These are phyloP conservation scores for Mythimna albipuncta DNA, from an alignment of 2,888 invertebrate species.

Conservation along the genomic window DNA sequence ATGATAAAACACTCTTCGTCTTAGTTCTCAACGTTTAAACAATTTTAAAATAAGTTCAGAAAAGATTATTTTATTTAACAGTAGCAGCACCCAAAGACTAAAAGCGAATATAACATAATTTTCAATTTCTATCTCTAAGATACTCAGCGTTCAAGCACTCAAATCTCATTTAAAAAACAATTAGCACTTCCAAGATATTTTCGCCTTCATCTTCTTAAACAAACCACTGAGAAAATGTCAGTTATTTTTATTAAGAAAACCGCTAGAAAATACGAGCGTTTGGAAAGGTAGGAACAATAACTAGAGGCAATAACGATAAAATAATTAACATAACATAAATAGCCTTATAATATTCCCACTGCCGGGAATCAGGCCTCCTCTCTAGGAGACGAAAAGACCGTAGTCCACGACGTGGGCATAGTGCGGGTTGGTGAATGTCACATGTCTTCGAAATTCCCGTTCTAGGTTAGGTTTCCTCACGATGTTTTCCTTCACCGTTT, in stretches of 20 bases:
- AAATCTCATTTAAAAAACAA: slow-evolving; percentile 14
- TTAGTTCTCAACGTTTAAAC: not conserved
- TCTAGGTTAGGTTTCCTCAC: too few relatives aligned
- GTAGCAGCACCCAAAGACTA: not conserved
- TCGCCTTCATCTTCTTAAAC: not conserved
- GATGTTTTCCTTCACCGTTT: too few relatives aligned
- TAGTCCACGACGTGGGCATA: too few relatives aligned
- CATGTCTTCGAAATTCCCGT: too few relatives aligned
- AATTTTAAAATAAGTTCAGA: not conserved
- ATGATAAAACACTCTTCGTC: not conserved
- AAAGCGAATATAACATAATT: not conserved
- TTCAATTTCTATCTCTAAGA: not conserved
- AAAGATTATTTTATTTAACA: not conserved
- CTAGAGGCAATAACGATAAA: too few relatives aligned
- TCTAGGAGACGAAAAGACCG: too few relatives aligned
- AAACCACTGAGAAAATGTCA: not conserved
- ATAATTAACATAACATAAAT: too few relatives aligned
- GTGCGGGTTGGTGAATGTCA: too few relatives aligned
- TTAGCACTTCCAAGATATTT: slow-evolving; percentile 4
- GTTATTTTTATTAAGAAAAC: not conserved
- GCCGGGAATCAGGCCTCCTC: too few relatives aligned
- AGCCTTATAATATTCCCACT: too few relatives aligned
- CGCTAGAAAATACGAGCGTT: not conserved
- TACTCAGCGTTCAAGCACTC: not conserved
- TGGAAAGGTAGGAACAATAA: not conserved